Percentiles rank a stretch among this genome's conserved stretches.
Conservation (phyloP, 2,888 invertebrate species). For the Netelia inedita region DNA sequence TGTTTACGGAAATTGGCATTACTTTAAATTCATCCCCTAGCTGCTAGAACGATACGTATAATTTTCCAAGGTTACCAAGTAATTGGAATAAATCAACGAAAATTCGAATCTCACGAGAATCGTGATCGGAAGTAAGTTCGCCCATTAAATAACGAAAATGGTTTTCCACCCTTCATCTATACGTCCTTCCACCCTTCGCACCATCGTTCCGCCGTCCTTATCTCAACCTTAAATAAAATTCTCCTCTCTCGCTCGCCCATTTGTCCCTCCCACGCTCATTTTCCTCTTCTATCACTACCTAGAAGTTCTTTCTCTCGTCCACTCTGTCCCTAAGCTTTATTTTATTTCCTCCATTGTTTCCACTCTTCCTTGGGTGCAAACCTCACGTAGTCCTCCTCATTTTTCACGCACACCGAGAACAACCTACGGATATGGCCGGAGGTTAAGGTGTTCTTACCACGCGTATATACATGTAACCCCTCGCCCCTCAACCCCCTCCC, state of each 20-base stretch:
- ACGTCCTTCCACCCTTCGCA: too few relatives aligned
- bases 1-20: too few relatives aligned
- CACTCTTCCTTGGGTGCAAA: constrained; percentile 77
- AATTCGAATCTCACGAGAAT: too few relatives aligned
- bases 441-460: constrained; percentile 46
- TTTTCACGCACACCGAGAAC: constrained; percentile 75
- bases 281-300: constrained; percentile 48
- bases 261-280: constrained; percentile 49
- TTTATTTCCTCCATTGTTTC: constrained; percentile 84
- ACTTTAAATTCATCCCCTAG: too few relatives aligned
- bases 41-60: too few relatives aligned
- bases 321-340: constrained; percentile 78
- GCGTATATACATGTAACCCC: constrained; percentile 59
- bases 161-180: too few relatives aligned
- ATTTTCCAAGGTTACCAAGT: too few relatives aligned
- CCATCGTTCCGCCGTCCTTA: constrained; percentile 43
- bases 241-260: constrained; percentile 67
- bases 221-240: constrained; percentile 75
- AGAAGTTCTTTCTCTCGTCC: constrained; percentile 43
- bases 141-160: too few relatives aligned
- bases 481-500: too few relatives aligned
- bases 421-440: constrained; percentile 58
- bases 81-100: too few relatives aligned
- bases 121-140: too few relatives aligned
- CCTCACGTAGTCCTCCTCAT: constrained; percentile 80